Conservation (phyloP, 1,140 invertebrate genomes). For the Caenorhabditis tropicalis region DNA sequence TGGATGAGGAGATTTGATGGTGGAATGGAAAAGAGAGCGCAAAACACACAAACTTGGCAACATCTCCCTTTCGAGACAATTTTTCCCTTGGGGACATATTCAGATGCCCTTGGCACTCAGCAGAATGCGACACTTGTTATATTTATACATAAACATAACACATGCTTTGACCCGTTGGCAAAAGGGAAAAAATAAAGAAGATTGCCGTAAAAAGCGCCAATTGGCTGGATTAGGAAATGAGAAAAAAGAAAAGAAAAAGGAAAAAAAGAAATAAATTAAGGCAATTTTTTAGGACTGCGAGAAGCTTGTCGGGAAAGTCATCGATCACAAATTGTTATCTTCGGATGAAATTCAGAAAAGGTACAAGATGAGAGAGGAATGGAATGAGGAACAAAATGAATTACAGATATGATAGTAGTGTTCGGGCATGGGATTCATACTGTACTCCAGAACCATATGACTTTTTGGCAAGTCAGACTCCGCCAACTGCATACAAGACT, state of each 20-base stretch:
- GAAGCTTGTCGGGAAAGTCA: conserved; percentile 68
- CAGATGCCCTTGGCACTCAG: conserved; percentile 15
- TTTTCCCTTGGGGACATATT: conserved; percentile 19
- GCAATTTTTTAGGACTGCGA: conserved; percentile 71
- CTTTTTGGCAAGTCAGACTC: conserved; percentile 50
- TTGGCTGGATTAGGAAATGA: conserved; percentile 30
- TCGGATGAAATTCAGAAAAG: conserved; percentile 71
- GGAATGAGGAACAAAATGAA: background rate
- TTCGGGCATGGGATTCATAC: conserved; percentile 68
- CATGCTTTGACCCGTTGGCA: background rate
- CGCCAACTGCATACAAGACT: conserved; percentile 59
- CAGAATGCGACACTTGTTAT: conserved; percentile 33
- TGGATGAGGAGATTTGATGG: background rate
- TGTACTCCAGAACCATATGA: conserved; percentile 69
- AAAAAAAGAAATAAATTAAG: conserved; percentile 1
- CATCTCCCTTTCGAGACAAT: conserved; percentile 13
- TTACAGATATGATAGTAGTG: conserved; percentile 68
- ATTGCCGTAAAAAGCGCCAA: background rate
- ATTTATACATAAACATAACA: conserved; percentile 30
- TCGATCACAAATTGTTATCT: conserved; percentile 73
- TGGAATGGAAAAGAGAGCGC: background rate
- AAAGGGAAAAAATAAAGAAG: background rate
- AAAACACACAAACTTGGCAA: background rate
- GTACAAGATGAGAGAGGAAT: background rate
- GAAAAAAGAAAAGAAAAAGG: background rate